phyloP scores from a whole-genome alignment of 1,140 invertebrate genomes.

The Idris sp. region DNA sequence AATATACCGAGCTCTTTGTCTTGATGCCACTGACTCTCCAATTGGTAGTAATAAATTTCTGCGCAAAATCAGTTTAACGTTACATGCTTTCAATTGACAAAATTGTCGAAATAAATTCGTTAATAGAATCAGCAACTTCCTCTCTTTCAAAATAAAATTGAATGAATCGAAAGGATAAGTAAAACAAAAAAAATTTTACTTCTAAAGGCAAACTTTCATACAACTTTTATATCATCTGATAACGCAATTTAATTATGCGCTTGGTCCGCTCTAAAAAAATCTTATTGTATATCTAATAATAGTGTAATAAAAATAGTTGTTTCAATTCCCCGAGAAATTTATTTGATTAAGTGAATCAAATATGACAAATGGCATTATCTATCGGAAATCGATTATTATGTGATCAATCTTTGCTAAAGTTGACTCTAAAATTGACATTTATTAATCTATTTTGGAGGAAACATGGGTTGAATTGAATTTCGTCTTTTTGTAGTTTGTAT shows the following conservation, averaged over 20 bases:
- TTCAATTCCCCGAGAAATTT: background rate
- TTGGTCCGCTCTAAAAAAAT: background rate
- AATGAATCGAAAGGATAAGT: no score
- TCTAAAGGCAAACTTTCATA: no score
- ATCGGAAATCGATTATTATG: slow-evolving; percentile 7
- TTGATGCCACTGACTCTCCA: slow-evolving; percentile 80
- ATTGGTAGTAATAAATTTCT: slow-evolving; percentile 86
- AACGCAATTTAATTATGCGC: background rate
- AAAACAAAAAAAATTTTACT: no score
- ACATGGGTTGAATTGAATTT: slow-evolving; percentile 4
- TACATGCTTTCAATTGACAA: slow-evolving; percentile 24
- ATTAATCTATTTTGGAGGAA: slow-evolving; percentile 4
- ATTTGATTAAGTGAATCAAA: slow-evolving; percentile 4
- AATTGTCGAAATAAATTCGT: slow-evolving; percentile 16
- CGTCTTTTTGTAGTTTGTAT: no score
- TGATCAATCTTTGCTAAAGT: slow-evolving; percentile 1
- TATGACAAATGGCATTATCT: slow-evolving; percentile 4
- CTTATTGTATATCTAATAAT: background rate
- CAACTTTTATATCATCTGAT: no score
- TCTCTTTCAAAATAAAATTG: background rate
- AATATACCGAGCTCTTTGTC: slow-evolving; percentile 82
- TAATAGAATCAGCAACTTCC: slow-evolving; percentile 5
- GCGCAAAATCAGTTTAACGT: slow-evolving; percentile 52
- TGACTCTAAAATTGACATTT: slow-evolving; percentile 4
- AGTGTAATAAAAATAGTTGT: background rate